These are phyloP conservation scores for Masnerella sp. DNA, from an alignment of 2,888 invertebrate genomes.

Conservation along the genomic window DNA sequence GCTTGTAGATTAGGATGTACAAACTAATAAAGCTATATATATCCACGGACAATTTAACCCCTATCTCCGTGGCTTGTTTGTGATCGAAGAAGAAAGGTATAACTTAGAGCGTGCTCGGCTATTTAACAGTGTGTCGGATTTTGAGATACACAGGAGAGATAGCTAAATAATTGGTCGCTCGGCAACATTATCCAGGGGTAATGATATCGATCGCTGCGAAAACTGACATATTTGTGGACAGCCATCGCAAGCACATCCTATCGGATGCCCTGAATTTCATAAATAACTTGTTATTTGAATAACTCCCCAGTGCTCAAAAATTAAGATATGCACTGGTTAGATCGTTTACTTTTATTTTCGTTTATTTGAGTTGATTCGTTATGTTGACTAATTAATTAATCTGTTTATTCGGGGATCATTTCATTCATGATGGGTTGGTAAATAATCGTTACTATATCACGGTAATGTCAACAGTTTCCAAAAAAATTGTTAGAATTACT, in stretches of 20 bases:
- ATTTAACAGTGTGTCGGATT: slow-evolving; percentile 37
- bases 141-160: slow-evolving; percentile 44
- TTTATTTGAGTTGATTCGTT: no score
- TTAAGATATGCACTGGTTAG: no score
- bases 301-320: no score
- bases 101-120: slow-evolving; percentile 23
- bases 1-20: slow-evolving; percentile 46
- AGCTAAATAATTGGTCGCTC: slow-evolving; percentile 35
- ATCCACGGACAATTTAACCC: slow-evolving; percentile 39
- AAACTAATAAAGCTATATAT: slow-evolving; percentile 52
- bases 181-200: slow-evolving; percentile 32
- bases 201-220: slow-evolving; percentile 48
- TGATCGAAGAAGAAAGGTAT: slow-evolving; percentile 42
- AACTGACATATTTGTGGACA: slow-evolving; percentile 52
- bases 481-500: no score
- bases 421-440: no score
- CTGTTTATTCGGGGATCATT: no score
- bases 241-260: background rate
- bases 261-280: background rate
- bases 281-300: no score
- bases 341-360: no score
- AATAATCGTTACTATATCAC: no score
- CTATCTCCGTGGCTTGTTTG: slow-evolving; percentile 37
- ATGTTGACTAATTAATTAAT: no score
- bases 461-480: no score